A percentile compares a stretch with the other conserved stretches of the same genome.
These are phyloP conservation scores for Pangasius krempfi DNA, from an alignment of 2,797 vertebrate species.

Conservation along the genomic window DNA sequence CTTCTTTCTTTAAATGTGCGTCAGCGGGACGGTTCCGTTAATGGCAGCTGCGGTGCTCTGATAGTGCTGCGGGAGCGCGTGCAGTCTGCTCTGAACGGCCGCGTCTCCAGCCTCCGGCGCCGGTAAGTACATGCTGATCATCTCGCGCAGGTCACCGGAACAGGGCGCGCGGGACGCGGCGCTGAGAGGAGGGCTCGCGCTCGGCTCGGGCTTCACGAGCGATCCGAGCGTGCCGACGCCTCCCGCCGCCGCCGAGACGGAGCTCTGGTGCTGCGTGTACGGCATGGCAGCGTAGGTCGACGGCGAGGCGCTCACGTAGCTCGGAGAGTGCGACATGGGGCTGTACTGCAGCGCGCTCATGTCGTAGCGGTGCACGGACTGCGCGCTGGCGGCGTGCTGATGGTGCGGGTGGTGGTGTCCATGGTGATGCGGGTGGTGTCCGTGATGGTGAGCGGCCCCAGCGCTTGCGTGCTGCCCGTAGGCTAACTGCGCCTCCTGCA, in stretches of 20 bases:
- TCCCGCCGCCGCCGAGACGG: slow-evolving; percentile 82
- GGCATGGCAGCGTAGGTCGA: slow-evolving; percentile 90
- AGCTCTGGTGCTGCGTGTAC: slow-evolving; percentile 84
- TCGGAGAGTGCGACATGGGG: slow-evolving; percentile 94
- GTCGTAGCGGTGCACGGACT: slow-evolving; percentile 94
- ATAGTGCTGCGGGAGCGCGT: slow-evolving; percentile 94
- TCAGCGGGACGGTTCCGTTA: slow-evolving; percentile 96
- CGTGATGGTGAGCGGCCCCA: slow-evolving; percentile 82
- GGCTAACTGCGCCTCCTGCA: slow-evolving; percentile 96
- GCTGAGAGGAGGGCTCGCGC: slow-evolving; percentile 91
- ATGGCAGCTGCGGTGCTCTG: slow-evolving; percentile 91
- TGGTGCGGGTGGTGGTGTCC: slow-evolving; percentile 80
- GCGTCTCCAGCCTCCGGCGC: slow-evolving; percentile 65
- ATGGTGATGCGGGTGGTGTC: slow-evolving; percentile 60
- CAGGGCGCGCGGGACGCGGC: slow-evolving; percentile 90
- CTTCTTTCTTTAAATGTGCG: slow-evolving; percentile 78
- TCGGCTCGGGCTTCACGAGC: slow-evolving; percentile 93
- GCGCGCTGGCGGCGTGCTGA: slow-evolving; percentile 83
- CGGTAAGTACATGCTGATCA: slow-evolving; percentile 98
- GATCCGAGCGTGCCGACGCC: slow-evolving; percentile 90
- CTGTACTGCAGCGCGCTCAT: slow-evolving; percentile 93
- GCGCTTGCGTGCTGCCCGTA: slow-evolving; percentile 93
- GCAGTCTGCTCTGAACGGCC: slow-evolving; percentile 90
- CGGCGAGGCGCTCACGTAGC: slow-evolving; percentile 94
- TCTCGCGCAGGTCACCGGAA: slow-evolving; percentile 96